Evolutionary conservation across 64 coral and sea anemone species (phyloP).

Genomic region (Montipora cactus): DNA sequence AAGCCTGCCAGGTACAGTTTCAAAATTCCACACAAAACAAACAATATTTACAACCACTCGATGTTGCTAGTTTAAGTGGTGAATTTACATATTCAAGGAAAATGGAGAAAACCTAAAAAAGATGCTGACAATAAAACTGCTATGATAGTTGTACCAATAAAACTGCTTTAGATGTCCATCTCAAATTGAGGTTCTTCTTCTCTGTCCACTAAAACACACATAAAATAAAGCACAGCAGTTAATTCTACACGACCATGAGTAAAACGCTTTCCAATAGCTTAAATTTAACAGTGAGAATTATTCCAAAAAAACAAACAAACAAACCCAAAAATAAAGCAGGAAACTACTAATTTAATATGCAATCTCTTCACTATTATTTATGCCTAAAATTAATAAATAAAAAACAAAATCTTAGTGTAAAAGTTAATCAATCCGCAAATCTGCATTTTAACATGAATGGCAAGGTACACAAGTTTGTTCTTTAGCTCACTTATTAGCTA

Average conservation of each 20-base stretch:
- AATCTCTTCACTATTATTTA: too few species aligned
- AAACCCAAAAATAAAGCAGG: too few species aligned
- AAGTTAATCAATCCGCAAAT: too few species aligned
- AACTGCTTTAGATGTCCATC: slow-evolving; percentile 77
- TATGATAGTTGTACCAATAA: neutral
- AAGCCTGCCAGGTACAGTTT: neutral
- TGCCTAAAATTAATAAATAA: too few species aligned
- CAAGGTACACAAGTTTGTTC: too few species aligned
- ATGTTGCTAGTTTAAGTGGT: slow-evolving; percentile 4
- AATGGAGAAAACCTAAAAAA: neutral
- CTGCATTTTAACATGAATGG: too few species aligned
- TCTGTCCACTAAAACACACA: slow-evolving; percentile 27
- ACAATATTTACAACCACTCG: slow-evolving; percentile 31
- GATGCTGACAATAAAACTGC: neutral
- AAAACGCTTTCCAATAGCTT: too few species aligned
- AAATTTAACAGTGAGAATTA: too few species aligned
- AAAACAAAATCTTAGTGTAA: too few species aligned
- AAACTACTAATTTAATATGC: too few species aligned
- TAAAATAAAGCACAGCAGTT: neutral
- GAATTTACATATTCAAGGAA: neutral
- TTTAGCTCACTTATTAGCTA: too few species aligned
- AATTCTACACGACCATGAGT: neutral
- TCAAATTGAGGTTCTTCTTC: slow-evolving; percentile 80
- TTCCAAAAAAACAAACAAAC: too few species aligned
- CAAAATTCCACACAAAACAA: slow-evolving; percentile 8